These are phyloP conservation scores for Adoxophyes honmai DNA, from an alignment of 1,140 invertebrate species.

Conservation along the genomic window DNA sequence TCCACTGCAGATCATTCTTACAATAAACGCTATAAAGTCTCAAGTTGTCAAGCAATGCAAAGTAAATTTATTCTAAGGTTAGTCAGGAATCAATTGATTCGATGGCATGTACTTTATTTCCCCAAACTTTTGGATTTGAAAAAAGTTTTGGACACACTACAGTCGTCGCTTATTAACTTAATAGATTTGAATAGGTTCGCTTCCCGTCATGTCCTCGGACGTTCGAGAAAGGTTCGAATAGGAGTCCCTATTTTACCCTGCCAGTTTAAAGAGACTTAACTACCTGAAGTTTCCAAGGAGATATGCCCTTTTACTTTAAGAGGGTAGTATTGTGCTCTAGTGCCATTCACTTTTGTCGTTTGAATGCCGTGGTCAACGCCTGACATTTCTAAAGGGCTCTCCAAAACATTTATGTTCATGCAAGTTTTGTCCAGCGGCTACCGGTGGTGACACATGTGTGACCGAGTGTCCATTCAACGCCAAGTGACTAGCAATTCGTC, in stretches of 20 bases:
- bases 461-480: background rate
- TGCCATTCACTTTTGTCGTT: constrained; percentile 14
- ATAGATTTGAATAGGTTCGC: background rate
- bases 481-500: background rate
- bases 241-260: too few relatives aligned
- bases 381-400: constrained; percentile 10
- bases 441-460: constrained; percentile 8
- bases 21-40: too few relatives aligned
- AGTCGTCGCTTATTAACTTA: constrained; percentile 1
- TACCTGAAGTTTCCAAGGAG: too few relatives aligned
- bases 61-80: too few relatives aligned
- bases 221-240: constrained; percentile 2
- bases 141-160: too few relatives aligned
- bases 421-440: background rate
- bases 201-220: background rate
- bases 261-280: too few relatives aligned
- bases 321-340: constrained; percentile 17
- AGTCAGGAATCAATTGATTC: too few relatives aligned
- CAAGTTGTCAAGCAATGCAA: too few relatives aligned
- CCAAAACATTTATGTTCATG: background rate
- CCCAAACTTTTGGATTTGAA: too few relatives aligned
- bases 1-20: too few relatives aligned
- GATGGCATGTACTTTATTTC: background rate
- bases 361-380: constrained; percentile 4
- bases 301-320: too few relatives aligned